Conservation (phyloP, 2,113 vertebrate species). For the Plectropomus leopardus region DNA sequence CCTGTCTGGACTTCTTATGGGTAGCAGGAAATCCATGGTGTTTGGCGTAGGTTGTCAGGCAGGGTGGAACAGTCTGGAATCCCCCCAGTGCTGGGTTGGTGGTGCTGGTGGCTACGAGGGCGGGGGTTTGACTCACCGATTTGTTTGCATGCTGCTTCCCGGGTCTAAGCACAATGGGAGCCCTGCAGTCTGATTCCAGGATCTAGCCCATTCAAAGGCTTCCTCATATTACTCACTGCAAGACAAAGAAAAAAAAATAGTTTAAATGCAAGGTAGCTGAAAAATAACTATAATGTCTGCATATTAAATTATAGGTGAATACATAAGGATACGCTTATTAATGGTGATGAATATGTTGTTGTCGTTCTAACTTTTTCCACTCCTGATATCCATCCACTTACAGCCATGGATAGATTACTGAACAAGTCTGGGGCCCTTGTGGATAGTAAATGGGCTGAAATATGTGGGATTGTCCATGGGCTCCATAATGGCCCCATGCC, state of each 20-base stretch:
- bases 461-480: too few relatives aligned
- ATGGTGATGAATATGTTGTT: not conserved
- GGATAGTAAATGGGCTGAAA: too few relatives aligned
- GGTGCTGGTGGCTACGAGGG: conserved; percentile 48
- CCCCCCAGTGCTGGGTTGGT: conserved; percentile 30
- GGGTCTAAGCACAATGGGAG: conserved; percentile 67
- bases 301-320: not conserved
- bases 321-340: not conserved
- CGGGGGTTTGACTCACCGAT: conserved; percentile 71
- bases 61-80: conserved; percentile 46
- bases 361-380: not conserved
- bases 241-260: conserved; percentile 31
- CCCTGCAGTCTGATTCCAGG: conserved; percentile 74
- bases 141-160: conserved; percentile 75
- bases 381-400: not conserved
- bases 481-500: too few relatives aligned
- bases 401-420: too few relatives aligned
- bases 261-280: conserved; percentile 13
- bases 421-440: too few relatives aligned
- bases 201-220: conserved; percentile 76
- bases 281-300: not conserved
- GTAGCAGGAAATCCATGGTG: conserved; percentile 77
- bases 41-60: conserved; percentile 52
- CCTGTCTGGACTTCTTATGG: conserved; percentile 53
- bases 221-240: conserved; percentile 86